Conservation (phyloP, 2,113 vertebrate species). For the Sebastes schlegelii region DNA sequence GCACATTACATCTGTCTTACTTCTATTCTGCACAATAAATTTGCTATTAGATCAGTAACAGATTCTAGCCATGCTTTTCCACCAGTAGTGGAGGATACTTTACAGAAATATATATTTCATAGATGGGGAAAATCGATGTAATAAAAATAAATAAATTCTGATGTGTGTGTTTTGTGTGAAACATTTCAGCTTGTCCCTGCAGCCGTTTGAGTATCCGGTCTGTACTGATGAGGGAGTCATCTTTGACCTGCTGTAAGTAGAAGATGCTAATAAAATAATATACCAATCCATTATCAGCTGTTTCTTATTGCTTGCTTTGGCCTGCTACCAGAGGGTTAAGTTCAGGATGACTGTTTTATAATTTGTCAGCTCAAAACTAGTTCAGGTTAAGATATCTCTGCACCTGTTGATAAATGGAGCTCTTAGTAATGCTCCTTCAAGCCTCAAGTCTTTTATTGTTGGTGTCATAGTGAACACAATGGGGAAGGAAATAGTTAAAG, state of each 20-base stretch:
- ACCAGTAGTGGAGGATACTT: not conserved
- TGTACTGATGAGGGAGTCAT: slow-evolving; percentile 93
- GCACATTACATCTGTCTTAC: not conserved
- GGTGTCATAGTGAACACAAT: not conserved
- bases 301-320: too few species aligned
- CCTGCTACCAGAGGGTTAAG: too few species aligned
- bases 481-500: not conserved
- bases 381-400: not conserved
- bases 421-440: not conserved
- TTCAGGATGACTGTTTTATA: too few species aligned
- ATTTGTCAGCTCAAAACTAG: not conserved
- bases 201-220: slow-evolving; percentile 96
- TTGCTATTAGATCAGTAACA: not conserved
- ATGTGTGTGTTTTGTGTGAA: not conserved
- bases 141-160: too few species aligned
- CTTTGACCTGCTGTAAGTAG: slow-evolving; percentile 91
- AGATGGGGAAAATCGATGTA: not conserved
- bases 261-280: not conserved
- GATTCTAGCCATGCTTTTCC: not conserved
- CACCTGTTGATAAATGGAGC: not conserved
- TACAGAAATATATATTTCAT: not conserved
- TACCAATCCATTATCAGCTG: not conserved
- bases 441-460: not conserved
- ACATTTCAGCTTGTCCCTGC: slow-evolving; percentile 91
- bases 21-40: not conserved